Base-by-base conservation (phyloP, 2,797 vertebrate species). In the Mastacembelus armatus region DNA sequence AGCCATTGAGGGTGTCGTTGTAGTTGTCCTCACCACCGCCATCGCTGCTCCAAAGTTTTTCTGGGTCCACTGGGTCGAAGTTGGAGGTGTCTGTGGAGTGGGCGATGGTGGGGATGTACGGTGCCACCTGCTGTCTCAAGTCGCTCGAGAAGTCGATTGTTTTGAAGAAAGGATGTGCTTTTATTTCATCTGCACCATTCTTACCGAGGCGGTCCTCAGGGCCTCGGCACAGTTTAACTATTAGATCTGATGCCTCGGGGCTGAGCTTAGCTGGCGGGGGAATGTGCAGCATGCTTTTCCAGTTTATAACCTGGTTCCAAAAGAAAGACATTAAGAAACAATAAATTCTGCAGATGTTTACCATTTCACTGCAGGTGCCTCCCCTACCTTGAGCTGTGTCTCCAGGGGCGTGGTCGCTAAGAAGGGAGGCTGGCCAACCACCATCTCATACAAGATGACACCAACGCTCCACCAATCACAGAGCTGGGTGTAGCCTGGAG, bases 391-490 rank as follows among this genome's bases (percentile, higher is more conserved):
- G 89, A 97, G 93, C 87, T 99, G 98, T 3, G 98, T 99, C 93
- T 99, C 98, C 83, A 98, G 88, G 18, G 98, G 98, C 12, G 97
- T 97, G 65, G 95, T 95, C 52, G 98, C 98, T 66, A 99, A 84
- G 87, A 99, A 99, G 2, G 98, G 98, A 83, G 98, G 97, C 59
- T 99, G 97, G 16, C 98, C 98, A 2, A 99, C 96, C 11, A 99
- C 90, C 98, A 99, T 99, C 86, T 99, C 98, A 82, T 99, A 99
- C 74, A 99, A 89, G 90, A 99, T 99, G 77, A 99, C 98, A 19
- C 98, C 98, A 39, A 99, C 98, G 18, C 98, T 99, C 98, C 98
- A 99, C 98, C 98, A 99, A 60, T 99, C 98, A 71, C 98, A 99
- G n/a, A 98, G 90, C 89, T 99, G 98, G 5, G 98, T 99, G 86